A percentile compares a stretch with the other conserved stretches of the same genome.
phyloP scores from a whole-genome alignment of 2,888 invertebrate genomes.

The Bhutanitis thaidina region DNA sequence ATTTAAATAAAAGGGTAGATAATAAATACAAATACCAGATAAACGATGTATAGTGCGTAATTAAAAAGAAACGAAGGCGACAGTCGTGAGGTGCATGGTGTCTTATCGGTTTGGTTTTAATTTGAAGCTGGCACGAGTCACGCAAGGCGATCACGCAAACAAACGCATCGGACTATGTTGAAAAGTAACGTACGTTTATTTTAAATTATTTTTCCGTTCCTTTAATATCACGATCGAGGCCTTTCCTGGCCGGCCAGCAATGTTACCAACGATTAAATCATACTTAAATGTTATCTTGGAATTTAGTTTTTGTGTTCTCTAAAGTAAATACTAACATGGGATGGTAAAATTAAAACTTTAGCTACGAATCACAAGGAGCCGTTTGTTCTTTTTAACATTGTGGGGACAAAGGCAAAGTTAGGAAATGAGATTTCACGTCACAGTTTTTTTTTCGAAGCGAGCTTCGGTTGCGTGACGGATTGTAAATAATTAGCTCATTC shows the following conservation, averaged over 20 bases:
- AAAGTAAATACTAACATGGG: conserved; percentile 2
- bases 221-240: conserved; percentile 16
- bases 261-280: conserved; percentile 15
- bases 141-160: conserved; percentile 74
- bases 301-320: conserved; percentile 9
- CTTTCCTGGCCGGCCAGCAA: conserved; percentile 16
- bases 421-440: conserved; percentile 78
- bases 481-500: conserved; percentile 76
- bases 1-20: conserved; percentile 51
- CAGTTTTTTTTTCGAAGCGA: conserved; percentile 63
- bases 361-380: conserved; percentile 38
- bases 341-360: conserved; percentile 12
- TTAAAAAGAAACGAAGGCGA: conserved; percentile 73
- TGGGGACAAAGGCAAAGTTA: conserved; percentile 61
- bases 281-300: conserved; percentile 16
- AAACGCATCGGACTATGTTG: conserved; percentile 48
- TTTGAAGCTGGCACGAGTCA: conserved; percentile 74
- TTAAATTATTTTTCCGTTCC: conserved; percentile 9
- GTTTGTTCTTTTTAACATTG: conserved; percentile 52
- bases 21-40: conserved; percentile 29
- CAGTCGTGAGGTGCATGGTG: conserved; percentile 73
- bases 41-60: conserved; percentile 68
- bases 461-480: conserved; percentile 68
- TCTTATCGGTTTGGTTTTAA: conserved; percentile 75
- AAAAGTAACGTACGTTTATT: conserved; percentile 11